These are phyloP conservation scores for Neodiprion lecontei DNA, from an alignment of 1,140 invertebrate genomes.

Conservation along the genomic window DNA sequence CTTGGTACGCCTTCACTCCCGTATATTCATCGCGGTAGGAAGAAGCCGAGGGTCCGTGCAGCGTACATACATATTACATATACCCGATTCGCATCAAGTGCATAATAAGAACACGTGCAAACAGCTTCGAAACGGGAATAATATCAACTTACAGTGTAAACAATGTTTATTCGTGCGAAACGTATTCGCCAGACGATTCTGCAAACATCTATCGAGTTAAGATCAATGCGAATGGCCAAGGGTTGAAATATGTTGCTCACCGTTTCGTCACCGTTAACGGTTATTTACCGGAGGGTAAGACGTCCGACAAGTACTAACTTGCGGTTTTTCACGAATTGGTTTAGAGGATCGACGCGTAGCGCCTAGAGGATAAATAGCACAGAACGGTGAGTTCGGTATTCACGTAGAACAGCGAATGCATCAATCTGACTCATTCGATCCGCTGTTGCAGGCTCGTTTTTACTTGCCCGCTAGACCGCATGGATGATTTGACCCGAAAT, in stretches of 20 bases:
- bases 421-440: neutral
- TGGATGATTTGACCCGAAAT: too few species aligned
- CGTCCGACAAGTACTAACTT: neutral
- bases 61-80: too few species aligned
- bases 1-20: neutral
- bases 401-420: neutral
- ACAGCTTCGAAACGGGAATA: too few species aligned
- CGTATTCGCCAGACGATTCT: too few species aligned
- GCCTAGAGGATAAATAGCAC: neutral
- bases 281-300: neutral
- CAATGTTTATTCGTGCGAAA: too few species aligned
- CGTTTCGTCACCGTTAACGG: neutral
- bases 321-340: neutral
- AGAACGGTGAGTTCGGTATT: neutral
- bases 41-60: too few species aligned
- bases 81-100: too few species aligned
- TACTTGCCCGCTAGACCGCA: too few species aligned
- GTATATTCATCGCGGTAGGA: neutral
- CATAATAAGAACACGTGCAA: too few species aligned
- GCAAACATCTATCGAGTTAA: too few species aligned
- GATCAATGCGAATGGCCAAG: neutral
- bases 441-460: too few species aligned
- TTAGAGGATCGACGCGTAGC: neutral
- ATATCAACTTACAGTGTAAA: too few species aligned
- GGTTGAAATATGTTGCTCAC: neutral